phyloP scores from a whole-genome alignment of 2,113 vertebrate species.

The Lophochroa leadbeateri region DNA sequence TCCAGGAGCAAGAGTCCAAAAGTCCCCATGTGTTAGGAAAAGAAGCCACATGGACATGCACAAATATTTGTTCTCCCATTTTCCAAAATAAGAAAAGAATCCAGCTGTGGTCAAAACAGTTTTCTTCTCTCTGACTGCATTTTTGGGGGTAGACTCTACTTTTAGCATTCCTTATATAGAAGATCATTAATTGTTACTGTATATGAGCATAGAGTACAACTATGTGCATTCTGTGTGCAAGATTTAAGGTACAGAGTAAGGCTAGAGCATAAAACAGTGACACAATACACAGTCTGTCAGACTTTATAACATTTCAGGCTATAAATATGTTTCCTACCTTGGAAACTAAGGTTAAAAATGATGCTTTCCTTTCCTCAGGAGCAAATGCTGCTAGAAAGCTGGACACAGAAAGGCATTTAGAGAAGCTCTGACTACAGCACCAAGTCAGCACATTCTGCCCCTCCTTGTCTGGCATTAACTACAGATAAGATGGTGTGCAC shows the following conservation, averaged over 20 bases:
- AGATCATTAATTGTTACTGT: neutral
- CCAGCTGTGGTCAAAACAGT: neutral
- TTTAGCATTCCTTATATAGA: neutral
- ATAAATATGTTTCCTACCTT: neutral
- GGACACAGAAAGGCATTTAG: neutral
- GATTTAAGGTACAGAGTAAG: neutral
- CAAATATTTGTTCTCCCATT: neutral
- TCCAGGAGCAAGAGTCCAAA: neutral
- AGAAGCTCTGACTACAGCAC: neutral
- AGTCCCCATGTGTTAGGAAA: neutral
- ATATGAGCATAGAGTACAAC: neutral
- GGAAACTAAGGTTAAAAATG: neutral
- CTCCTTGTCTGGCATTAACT: neutral
- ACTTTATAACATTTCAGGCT: neutral
- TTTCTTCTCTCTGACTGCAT: neutral
- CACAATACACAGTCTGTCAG: neutral
- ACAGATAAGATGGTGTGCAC: fast-evolving
- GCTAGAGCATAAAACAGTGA: neutral
- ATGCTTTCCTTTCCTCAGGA: neutral
- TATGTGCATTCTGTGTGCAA: neutral
- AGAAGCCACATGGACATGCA: neutral
- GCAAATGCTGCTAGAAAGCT: neutral
- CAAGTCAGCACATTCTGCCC: neutral
- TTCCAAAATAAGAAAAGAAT: neutral
- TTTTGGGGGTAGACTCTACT: neutral